Evolutionary conservation across 2,888 invertebrate genomes (phyloP).

Genomic region (Drosophila mercatorum): DNA sequence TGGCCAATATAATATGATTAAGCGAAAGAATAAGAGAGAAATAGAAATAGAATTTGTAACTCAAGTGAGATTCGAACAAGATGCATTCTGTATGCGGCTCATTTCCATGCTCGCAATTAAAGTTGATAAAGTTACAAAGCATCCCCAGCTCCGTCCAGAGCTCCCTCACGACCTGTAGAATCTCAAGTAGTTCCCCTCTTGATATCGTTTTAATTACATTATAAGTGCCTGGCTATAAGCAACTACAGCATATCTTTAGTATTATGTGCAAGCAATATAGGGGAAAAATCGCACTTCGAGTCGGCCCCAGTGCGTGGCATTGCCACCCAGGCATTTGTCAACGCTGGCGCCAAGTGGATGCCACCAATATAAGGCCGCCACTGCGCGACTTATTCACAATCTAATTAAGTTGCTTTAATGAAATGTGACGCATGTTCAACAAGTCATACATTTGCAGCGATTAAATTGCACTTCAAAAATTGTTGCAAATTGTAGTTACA

Average conservation of each 20-base stretch:
- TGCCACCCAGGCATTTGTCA: constrained; percentile 77
- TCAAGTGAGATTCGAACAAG: background rate
- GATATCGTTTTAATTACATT: constrained; percentile 65
- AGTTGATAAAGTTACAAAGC: background rate
- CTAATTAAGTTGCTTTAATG: constrained; percentile 77
- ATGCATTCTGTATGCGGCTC: background rate
- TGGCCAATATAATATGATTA: too few relatives aligned
- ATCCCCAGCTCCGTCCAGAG: background rate
- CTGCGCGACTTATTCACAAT: constrained; percentile 68
- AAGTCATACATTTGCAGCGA: constrained; percentile 52
- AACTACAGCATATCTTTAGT: constrained; percentile 35
- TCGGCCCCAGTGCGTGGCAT: constrained; percentile 25
- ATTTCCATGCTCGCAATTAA: background rate
- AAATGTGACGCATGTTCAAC: constrained; percentile 68
- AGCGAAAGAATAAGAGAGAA: too few relatives aligned
- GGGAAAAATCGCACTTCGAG: constrained; percentile 25
- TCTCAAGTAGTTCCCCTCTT: constrained; percentile 31
- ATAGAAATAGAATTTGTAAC: background rate
- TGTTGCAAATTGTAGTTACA: background rate
- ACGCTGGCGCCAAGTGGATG: constrained; percentile 72
- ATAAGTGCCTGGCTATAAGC: constrained; percentile 55
- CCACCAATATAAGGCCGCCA: constrained; percentile 18
- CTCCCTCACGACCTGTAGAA: background rate
- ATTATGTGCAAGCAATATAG: background rate
- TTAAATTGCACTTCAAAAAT: constrained; percentile 36